phyloP scores from a whole-genome alignment of 1,140 invertebrate genomes.

The Caenorhabditis elegans region DNA sequence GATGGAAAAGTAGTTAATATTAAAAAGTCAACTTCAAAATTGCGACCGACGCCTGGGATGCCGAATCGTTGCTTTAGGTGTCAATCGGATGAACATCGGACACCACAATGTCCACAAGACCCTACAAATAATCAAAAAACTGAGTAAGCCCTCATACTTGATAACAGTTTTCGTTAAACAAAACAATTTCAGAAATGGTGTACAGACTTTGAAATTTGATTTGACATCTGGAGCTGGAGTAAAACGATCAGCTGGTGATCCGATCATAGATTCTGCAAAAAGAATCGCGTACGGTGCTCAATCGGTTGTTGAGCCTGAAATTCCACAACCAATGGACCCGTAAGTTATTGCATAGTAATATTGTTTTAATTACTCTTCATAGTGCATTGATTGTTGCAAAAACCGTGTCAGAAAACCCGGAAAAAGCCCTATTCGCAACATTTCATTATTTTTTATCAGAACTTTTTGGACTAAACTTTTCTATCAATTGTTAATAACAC shows the following conservation, averaged over 20 bases:
- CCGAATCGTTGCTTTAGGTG: slow-evolving; percentile 60
- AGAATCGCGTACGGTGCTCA: not conserved
- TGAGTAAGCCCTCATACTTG: not conserved
- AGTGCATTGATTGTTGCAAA: too few species aligned
- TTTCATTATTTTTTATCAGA: too few species aligned
- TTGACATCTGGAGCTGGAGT: not conserved
- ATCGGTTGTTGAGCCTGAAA: slow-evolving; percentile 54
- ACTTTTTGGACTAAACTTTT: too few species aligned
- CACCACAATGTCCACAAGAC: slow-evolving; percentile 60
- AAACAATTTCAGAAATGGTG: not conserved
- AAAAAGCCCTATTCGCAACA: too few species aligned
- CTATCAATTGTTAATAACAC: too few species aligned
- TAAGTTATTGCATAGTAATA: too few species aligned
- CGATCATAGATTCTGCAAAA: not conserved
- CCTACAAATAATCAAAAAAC: slow-evolving; percentile 40
- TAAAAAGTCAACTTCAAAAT: slow-evolving; percentile 49
- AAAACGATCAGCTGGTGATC: not conserved
- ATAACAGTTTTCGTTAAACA: not conserved
- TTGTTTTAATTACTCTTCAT: too few species aligned
- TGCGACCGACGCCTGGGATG: slow-evolving; percentile 53
- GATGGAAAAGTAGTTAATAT: slow-evolving; percentile 61
- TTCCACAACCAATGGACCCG: slow-evolving; percentile 60
- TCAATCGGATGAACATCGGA: slow-evolving; percentile 62
- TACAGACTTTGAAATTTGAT: slow-evolving; percentile 27
- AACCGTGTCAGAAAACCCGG: too few species aligned